A percentile compares a stretch with the other conserved stretches of the same genome.
phyloP scores from a whole-genome alignment of 2,888 invertebrate species.

The Lymantria dispar region DNA sequence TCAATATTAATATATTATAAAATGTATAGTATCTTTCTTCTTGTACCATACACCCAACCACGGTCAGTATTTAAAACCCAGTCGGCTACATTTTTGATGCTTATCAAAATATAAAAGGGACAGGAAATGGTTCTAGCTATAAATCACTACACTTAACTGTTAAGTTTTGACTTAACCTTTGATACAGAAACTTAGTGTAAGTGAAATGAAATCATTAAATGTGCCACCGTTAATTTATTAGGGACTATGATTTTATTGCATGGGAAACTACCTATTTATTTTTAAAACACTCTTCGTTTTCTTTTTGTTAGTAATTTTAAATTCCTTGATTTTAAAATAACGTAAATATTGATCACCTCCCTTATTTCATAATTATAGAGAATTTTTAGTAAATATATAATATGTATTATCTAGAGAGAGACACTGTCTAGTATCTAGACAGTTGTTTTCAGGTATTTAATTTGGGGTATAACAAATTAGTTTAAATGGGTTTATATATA shows the following conservation, averaged over 20 bases:
- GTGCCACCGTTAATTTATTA: conserved; percentile 22
- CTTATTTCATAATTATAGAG: too few relatives aligned
- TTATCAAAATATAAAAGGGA: conserved; percentile 47
- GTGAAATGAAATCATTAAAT: conserved; percentile 30
- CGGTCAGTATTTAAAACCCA: conserved; percentile 41
- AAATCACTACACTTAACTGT: conserved; percentile 54
- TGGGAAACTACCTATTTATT: conserved; percentile 4
- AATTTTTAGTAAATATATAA: too few relatives aligned
- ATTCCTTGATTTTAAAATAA: not conserved
- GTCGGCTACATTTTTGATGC: conserved; percentile 46
- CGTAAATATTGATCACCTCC: too few relatives aligned
- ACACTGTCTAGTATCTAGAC: too few relatives aligned
- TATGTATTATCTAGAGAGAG: too few relatives aligned
- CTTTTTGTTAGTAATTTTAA: not conserved
- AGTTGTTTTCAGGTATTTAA: too few relatives aligned
- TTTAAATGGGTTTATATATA: too few relatives aligned
- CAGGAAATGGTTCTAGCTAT: conserved; percentile 57
- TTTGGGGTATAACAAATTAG: too few relatives aligned
- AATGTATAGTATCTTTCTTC: conserved; percentile 1
- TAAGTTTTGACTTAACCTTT: conserved; percentile 52
- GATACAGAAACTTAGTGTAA: conserved; percentile 28
- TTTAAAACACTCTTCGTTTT: not conserved
- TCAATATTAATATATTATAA: too few relatives aligned
- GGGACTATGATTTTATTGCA: conserved; percentile 3
- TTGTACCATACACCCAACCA: conserved; percentile 21